Conservation (phyloP, 1,140 invertebrate genomes). For the Ostrea edulis region DNA sequence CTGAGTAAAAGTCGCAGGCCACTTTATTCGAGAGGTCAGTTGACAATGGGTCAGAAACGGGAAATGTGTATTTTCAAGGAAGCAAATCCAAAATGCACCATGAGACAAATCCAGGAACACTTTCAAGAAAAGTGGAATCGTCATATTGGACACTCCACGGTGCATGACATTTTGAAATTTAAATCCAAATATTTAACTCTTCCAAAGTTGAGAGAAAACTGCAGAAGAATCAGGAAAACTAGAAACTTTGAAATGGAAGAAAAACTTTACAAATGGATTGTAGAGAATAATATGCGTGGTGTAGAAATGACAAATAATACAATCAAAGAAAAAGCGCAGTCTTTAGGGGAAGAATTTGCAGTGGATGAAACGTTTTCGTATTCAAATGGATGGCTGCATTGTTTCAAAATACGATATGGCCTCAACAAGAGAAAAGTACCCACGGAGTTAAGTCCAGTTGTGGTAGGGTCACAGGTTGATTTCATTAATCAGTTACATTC, state of each 20-base stretch:
- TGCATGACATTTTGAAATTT: slow-evolving; percentile 24
- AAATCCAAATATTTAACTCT: slow-evolving; percentile 25
- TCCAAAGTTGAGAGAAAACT: neutral
- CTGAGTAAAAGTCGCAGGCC: neutral
- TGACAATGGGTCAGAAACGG: slow-evolving; percentile 32
- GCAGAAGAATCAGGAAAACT: neutral
- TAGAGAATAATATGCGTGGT: slow-evolving; percentile 37
- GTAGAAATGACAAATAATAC: neutral
- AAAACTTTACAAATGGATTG: slow-evolving; percentile 38
- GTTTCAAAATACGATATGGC: slow-evolving; percentile 33
- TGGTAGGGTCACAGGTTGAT: slow-evolving; percentile 12
- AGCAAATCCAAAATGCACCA: slow-evolving; percentile 31
- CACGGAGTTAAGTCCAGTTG: neutral
- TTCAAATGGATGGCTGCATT: slow-evolving; percentile 36
- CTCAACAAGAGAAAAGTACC: slow-evolving; percentile 1
- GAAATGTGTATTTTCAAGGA: slow-evolving; percentile 37
- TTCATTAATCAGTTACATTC: slow-evolving; percentile 10
- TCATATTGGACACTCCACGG: neutral
- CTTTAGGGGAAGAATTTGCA: slow-evolving; percentile 35
- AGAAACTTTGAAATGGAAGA: slow-evolving; percentile 39
- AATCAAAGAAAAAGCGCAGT: slow-evolving; percentile 26
- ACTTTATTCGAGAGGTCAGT: neutral
- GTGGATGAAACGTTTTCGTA: neutral
- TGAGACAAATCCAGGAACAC: neutral
- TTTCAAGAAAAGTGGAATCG: slow-evolving; percentile 34